Evolutionary conservation across 2,113 vertebrate genomes (phyloP), one percentile per base, ranked within the genome.

Genomic region (Ellobius talpinus): DNA sequence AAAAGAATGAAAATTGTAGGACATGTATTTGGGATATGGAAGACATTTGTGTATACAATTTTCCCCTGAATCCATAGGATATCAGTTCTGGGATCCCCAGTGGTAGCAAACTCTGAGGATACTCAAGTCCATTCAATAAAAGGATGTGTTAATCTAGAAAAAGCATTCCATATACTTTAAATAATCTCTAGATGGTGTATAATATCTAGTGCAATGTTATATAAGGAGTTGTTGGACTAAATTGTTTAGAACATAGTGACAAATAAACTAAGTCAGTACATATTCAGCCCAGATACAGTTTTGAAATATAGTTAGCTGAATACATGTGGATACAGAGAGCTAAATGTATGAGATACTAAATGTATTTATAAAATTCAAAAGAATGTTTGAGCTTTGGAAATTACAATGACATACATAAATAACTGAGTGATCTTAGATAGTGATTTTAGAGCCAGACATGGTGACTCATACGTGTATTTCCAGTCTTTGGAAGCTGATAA

Each of bases 381-480:
- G 76, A 95, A 70, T 81, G 79, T 94, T 68, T 91, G 66, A 91
- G n/a, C 70, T 70, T 92, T 90, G 65, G 23, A 88, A 79, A 92
- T 86, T 72, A 81, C 39, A 61, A n/a, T 90, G 70, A 95, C 88
- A 86, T 89, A 95, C 88, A 86, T 89, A 45, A 79, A 52, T 47
- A 45, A 87, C 33, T 87, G 61, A 31, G 74, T 66, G 87, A 96
- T 63, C 36, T 85, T 95, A 95, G 90, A 1, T 79, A 72, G 17
- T 76, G 24, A 61, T 90, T 87, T 93, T 95, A 72, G 39, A 88
- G 68, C 36, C 23, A 55, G n/a, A 55, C 23, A 50, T 36, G 24
- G 47, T 73, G 68, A 58, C 47, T 58, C 87, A 58, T 9, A 55
- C 13, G 36, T 88, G 50, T 31, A 74, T 58, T 73, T 70, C 50